phyloP scores from a whole-genome alignment of 92 coral and sea anemone genomes.

The Porites evermanni region DNA sequence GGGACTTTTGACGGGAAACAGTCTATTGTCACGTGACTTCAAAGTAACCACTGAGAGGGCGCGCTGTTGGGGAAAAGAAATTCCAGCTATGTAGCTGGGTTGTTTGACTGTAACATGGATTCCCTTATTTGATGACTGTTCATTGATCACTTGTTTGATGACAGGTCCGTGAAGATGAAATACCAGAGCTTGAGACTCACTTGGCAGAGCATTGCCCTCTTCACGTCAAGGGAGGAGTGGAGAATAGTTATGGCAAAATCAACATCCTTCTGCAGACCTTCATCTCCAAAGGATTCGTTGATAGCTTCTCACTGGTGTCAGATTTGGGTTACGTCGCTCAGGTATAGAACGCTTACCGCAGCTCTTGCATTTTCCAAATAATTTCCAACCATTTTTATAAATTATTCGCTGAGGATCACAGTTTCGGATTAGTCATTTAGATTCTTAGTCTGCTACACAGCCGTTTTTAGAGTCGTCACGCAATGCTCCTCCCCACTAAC shows the following conservation, averaged over 20 bases:
- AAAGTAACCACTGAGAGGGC: too few species aligned
- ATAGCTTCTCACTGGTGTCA: conserved; percentile 96
- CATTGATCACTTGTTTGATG: neutral
- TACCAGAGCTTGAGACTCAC: conserved; percentile 83
- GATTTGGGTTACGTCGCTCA: conserved; percentile 96
- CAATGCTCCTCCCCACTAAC: too few species aligned
- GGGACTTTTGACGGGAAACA: too few species aligned
- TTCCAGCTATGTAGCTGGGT: too few species aligned
- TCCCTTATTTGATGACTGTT: neutral
- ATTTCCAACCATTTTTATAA: neutral
- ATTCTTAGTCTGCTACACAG: too few species aligned
- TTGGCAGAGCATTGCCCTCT: conserved; percentile 69
- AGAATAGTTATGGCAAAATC: conserved; percentile 90
- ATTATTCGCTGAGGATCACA: neutral
- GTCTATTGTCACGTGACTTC: too few species aligned
- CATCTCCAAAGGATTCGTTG: conserved; percentile 86
- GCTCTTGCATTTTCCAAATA: too few species aligned
- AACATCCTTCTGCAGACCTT: conserved; percentile 96
- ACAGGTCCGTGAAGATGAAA: conserved; percentile 98
- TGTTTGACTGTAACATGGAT: too few species aligned
- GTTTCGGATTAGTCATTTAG: too few species aligned
- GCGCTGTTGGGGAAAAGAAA: too few species aligned
- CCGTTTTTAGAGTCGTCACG: too few species aligned
- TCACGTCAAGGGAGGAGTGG: conserved; percentile 91
- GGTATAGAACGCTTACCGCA: conserved; percentile 40